Evolutionary conservation across 1,140 invertebrate genomes (phyloP).

Genomic region (Dendroctonus ponderosae): DNA sequence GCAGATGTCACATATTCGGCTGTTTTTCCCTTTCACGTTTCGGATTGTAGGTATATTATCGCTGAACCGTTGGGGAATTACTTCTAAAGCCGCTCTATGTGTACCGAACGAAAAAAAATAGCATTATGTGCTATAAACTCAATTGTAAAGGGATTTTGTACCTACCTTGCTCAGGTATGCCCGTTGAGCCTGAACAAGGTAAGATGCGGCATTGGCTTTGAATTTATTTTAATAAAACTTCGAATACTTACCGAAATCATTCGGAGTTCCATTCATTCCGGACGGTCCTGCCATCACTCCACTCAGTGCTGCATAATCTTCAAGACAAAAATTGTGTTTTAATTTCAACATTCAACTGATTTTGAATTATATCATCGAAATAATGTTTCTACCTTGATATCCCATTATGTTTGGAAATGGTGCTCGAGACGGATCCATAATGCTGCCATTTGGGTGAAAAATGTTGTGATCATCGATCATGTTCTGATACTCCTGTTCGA

Average conservation of each 20-base stretch:
- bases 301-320: slow-evolving; percentile 51
- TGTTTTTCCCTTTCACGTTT: slow-evolving; percentile 11
- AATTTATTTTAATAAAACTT: not conserved
- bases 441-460: slow-evolving; percentile 66
- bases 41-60: not conserved
- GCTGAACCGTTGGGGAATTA: slow-evolving; percentile 15
- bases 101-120: no score
- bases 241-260: slow-evolving; percentile 76
- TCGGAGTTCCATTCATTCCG: slow-evolving; percentile 68
- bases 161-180: not conserved
- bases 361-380: no score
- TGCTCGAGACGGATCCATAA: slow-evolving; percentile 64
- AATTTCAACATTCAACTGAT: not conserved
- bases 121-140: slow-evolving; percentile 1
- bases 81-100: slow-evolving; percentile 2
- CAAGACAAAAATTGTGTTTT: not conserved
- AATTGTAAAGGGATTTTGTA: slow-evolving; percentile 2
- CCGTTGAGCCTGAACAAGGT: no score
- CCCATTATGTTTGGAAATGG: slow-evolving; percentile 56
- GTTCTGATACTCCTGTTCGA: slow-evolving; percentile 63
- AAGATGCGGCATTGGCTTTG: no score
- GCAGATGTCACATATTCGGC: slow-evolving; percentile 37
- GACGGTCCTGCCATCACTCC: slow-evolving; percentile 80
- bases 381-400: not conserved
- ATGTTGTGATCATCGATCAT: slow-evolving; percentile 64